A percentile compares a stretch with the other conserved stretches of the same genome.
phyloP scores from a whole-genome alignment of 2,888 invertebrate genomes.

The Ornithoptera priamus region DNA sequence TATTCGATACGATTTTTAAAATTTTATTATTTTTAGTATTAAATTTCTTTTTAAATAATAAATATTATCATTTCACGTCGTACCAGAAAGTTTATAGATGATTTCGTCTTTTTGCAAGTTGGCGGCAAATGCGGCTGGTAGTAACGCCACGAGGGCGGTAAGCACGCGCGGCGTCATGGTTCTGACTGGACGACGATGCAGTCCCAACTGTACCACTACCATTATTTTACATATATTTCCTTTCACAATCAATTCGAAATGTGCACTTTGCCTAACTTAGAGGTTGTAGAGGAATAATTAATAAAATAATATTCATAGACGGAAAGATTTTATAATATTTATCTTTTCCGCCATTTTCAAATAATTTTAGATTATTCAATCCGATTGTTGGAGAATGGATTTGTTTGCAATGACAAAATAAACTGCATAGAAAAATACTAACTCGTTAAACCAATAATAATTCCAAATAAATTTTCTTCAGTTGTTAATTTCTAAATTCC shows the following conservation, averaged over 20 bases:
- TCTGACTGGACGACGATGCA: constrained; percentile 32
- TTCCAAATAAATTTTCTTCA: no score
- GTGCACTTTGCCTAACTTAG: background rate
- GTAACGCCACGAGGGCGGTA: constrained; percentile 28
- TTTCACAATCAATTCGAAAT: constrained; percentile 23
- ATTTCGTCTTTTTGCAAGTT: constrained; percentile 17
- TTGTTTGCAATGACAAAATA: no score
- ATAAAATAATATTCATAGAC: background rate
- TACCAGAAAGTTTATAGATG: constrained; percentile 27
- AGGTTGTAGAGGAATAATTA: background rate
- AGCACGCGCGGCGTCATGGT: constrained; percentile 37
- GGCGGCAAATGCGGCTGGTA: constrained; percentile 26
- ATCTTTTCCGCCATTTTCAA: background rate
- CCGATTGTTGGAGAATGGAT: background rate
- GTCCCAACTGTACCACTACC: constrained; percentile 10
- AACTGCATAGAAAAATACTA: no score
- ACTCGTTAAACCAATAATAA: no score
- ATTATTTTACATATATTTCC: constrained; percentile 25
- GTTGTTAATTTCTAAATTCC: no score
- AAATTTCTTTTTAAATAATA: background rate
- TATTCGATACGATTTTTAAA: no score
- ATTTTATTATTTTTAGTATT: background rate
- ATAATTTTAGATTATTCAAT: background rate
- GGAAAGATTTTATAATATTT: background rate
- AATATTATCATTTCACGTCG: constrained; percentile 11